Evolutionary conservation across 2,113 vertebrate species (phyloP).

Genomic region (Tamias sibiricus): DNA sequence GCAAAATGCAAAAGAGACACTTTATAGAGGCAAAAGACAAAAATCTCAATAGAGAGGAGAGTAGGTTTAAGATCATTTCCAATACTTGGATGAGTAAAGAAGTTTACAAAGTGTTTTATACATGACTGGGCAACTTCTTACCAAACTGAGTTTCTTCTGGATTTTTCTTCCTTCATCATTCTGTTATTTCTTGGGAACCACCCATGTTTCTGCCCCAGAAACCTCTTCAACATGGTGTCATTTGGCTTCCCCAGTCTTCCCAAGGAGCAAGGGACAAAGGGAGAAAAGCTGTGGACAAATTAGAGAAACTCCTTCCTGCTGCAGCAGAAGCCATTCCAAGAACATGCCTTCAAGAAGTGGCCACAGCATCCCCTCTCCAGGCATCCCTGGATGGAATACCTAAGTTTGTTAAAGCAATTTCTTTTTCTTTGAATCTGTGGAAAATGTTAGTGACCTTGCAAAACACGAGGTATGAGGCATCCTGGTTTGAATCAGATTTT

Average conservation of each 20-base stretch:
- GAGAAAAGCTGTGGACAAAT: not conserved
- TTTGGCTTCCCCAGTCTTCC: not conserved
- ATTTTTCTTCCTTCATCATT: constrained; percentile 9
- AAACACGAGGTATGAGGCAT: not conserved
- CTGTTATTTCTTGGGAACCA: not conserved
- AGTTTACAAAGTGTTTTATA: not conserved
- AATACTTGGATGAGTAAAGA: not conserved
- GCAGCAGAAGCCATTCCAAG: not conserved
- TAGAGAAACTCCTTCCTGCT: not conserved
- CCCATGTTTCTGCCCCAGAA: not conserved
- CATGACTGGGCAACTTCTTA: constrained; percentile 6
- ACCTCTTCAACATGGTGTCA: not conserved
- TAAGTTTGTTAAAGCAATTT: not conserved
- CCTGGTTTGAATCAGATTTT: not conserved
- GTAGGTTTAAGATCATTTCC: not conserved
- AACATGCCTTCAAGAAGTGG: no score
- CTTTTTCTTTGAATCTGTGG: not conserved
- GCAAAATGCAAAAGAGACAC: not conserved
- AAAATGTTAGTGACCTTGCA: not conserved
- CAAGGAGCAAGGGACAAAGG: not conserved
- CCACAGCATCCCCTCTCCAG: not conserved
- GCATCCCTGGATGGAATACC: not conserved
- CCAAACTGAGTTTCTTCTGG: not conserved
- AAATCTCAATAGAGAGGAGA: not conserved
- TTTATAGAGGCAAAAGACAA: not conserved